Evolutionary conservation across 2,113 vertebrate genomes (phyloP).

Genomic region (Protobothrops flavoviridis): DNA sequence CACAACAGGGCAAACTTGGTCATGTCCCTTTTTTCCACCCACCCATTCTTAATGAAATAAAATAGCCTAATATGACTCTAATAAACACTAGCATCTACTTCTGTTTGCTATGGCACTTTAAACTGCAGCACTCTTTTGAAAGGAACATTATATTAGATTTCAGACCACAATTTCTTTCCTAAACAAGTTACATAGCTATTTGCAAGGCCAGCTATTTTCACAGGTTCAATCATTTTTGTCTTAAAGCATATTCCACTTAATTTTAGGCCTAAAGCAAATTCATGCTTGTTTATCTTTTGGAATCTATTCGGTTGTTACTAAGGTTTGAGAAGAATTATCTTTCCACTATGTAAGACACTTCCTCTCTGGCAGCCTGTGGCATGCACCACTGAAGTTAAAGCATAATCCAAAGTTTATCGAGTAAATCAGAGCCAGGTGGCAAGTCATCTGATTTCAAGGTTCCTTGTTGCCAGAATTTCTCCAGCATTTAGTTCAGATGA

Average conservation of each 20-base stretch:
- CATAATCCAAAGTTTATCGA: background rate
- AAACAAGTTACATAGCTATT: background rate
- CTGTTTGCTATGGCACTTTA: background rate
- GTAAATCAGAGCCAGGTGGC: background rate
- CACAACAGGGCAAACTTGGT: constrained; percentile 26
- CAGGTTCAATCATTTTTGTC: background rate
- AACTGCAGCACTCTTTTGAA: background rate
- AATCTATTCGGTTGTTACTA: background rate
- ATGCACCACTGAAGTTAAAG: background rate
- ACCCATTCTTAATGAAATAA: background rate
- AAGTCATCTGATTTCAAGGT: background rate
- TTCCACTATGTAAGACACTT: background rate
- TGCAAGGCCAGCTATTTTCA: background rate
- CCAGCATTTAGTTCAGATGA: background rate
- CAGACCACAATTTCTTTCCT: background rate
- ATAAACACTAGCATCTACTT: background rate
- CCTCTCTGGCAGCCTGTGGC: background rate
- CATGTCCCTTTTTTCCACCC: background rate
- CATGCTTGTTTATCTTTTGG: background rate
- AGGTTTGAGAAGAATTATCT: background rate
- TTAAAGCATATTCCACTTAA: background rate
- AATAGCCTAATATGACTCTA: background rate
- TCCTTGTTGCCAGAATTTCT: background rate
- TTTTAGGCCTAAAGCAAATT: background rate
- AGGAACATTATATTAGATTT: background rate